Conservation (phyloP, 2,113 vertebrate genomes). For the Caloenas nicobarica region DNA sequence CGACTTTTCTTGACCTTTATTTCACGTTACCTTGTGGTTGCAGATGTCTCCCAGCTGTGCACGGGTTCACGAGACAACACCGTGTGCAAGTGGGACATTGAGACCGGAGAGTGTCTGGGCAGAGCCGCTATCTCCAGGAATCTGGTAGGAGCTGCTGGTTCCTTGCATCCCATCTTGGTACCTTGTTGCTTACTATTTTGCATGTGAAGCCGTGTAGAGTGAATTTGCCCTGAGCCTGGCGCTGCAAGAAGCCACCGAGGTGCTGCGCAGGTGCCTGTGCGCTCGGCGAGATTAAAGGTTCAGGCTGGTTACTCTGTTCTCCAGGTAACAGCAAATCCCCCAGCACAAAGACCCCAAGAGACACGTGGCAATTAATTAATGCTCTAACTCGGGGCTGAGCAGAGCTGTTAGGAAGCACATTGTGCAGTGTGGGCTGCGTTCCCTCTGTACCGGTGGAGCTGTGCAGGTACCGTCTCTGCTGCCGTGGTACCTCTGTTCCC, state of each 20-base stretch:
- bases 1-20: background rate
- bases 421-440: background rate
- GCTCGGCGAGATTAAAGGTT: background rate
- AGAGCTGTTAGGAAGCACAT: background rate
- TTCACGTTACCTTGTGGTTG: background rate
- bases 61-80: conserved; percentile 94
- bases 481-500: background rate
- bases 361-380: rapidly evolving
- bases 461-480: background rate
- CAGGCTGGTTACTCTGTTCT: background rate
- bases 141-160: conserved; percentile 76
- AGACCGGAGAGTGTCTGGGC: conserved; percentile 82
- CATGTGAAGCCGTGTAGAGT: rapidly evolving
- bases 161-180: background rate
- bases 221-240: background rate
- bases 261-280: background rate
- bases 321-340: background rate
- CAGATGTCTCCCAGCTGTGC: conserved; percentile 87
- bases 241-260: background rate
- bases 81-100: conserved; percentile 91
- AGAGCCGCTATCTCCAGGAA: conserved; percentile 88
- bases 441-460: background rate
- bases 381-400: background rate
- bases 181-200: rapidly evolving
- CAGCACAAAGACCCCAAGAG: background rate